Evolutionary conservation across 2,797 vertebrate genomes (phyloP).

Genomic region (Pterois miles): DNA sequence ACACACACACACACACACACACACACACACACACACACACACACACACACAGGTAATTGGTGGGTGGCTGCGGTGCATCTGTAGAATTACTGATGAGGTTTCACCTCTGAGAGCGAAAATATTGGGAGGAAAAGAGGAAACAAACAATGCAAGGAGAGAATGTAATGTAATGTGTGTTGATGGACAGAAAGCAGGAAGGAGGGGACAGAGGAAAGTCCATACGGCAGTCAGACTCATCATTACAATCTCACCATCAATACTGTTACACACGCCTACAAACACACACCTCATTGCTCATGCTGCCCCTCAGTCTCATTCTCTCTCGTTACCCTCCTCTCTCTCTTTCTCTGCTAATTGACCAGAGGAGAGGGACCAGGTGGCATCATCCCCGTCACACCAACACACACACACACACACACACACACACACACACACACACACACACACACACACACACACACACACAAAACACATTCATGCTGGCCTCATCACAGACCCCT

Average conservation of each 20-base stretch:
- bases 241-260: constrained; percentile 10
- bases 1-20: constrained; percentile 8
- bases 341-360: constrained; percentile 83
- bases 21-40: constrained; percentile 13
- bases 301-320: constrained; percentile 26
- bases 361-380: constrained; percentile 72
- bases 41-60: constrained; percentile 50
- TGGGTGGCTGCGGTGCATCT: constrained; percentile 42
- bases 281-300: constrained; percentile 28
- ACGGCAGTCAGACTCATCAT: constrained; percentile 29
- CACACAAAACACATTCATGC: constrained; percentile 7
- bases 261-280: not conserved
- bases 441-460: constrained; percentile 19
- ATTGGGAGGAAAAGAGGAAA: not conserved
- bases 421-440: too few species aligned
- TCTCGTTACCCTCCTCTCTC: constrained; percentile 37
- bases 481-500: constrained; percentile 62
- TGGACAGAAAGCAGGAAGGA: not conserved
- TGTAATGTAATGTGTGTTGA: constrained; percentile 14
- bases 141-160: constrained; percentile 26
- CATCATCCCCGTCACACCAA: constrained; percentile 39
- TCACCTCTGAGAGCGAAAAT: constrained; percentile 37
- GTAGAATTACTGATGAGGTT: constrained; percentile 59
- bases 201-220: not conserved
- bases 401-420: constrained; percentile 23